These are phyloP conservation scores for Sebastes aleutianus DNA, from an alignment of 2,797 vertebrate species.

Conservation along the genomic window DNA sequence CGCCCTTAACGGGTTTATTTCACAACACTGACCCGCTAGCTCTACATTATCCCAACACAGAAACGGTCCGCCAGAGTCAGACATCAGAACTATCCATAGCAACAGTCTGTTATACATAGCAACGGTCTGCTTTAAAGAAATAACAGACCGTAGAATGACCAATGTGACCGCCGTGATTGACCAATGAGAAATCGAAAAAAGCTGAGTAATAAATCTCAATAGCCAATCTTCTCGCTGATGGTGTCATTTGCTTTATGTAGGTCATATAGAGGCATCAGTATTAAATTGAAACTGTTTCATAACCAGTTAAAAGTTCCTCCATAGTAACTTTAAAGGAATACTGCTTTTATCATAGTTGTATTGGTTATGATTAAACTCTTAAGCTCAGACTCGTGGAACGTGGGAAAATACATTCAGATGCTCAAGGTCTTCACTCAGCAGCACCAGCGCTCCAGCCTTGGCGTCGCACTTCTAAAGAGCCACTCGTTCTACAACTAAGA, in stretches of 20 bases:
- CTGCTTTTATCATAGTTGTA: neutral
- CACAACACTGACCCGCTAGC: too few species aligned
- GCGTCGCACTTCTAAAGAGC: neutral
- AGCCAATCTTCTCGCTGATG: neutral
- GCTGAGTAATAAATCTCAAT: neutral
- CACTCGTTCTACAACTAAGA: conserved; percentile 14
- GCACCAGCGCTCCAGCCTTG: neutral
- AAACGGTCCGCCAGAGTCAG: too few species aligned
- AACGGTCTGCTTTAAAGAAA: too few species aligned
- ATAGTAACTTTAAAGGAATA: neutral
- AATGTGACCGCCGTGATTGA: too few species aligned
- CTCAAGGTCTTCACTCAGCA: conserved; percentile 18
- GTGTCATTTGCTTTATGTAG: neutral
- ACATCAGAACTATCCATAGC: too few species aligned
- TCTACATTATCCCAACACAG: too few species aligned
- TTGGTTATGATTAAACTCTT: conserved; percentile 4
- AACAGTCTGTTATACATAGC: too few species aligned
- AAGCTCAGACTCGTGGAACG: neutral
- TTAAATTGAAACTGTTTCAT: neutral
- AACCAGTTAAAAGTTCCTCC: neutral
- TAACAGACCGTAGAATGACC: too few species aligned
- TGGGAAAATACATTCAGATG: neutral
- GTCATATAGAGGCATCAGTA: neutral
- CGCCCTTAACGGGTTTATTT: too few species aligned
- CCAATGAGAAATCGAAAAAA: too few species aligned